These are phyloP conservation scores for Drosophila hydei DNA, from an alignment of 1,140 invertebrate genomes.

Conservation along the genomic window DNA sequence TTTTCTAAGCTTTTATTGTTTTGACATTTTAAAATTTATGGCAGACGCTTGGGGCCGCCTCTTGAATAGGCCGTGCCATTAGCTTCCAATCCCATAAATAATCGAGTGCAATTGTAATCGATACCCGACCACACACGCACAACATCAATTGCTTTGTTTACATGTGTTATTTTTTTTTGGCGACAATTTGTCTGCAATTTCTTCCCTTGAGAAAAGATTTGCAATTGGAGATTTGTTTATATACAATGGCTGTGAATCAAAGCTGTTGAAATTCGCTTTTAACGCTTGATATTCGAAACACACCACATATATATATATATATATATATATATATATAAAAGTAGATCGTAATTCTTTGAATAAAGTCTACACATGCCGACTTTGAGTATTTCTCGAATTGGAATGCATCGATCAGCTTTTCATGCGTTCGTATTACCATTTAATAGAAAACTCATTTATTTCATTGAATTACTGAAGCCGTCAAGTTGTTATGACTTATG, in stretches of 20 bases:
- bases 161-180: slow-evolving; percentile 40
- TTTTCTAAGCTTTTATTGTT: slow-evolving; percentile 47
- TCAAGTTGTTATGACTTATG: neutral
- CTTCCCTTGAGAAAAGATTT: neutral
- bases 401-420: slow-evolving; percentile 1
- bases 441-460: neutral
- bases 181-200: slow-evolving; percentile 71
- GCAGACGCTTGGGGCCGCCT: slow-evolving; percentile 57
- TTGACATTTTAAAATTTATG: slow-evolving; percentile 65
- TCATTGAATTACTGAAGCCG: neutral
- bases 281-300: slow-evolving; percentile 1
- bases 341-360: slow-evolving; percentile 18
- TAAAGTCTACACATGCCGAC: slow-evolving; percentile 27
- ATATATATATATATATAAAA: neutral
- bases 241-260: slow-evolving; percentile 41
- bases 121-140: slow-evolving; percentile 38
- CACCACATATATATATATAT: neutral
- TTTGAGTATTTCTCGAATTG: slow-evolving; percentile 14
- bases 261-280: slow-evolving; percentile 12
- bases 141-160: slow-evolving; percentile 16
- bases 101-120: slow-evolving; percentile 69
- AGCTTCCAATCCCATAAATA: slow-evolving; percentile 43
- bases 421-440: slow-evolving; percentile 1
- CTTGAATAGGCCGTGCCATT: slow-evolving; percentile 18
- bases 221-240: slow-evolving; percentile 43